Evolutionary conservation across 2,797 vertebrate species (phyloP).

Genomic region (Spondyliosoma cantharus): DNA sequence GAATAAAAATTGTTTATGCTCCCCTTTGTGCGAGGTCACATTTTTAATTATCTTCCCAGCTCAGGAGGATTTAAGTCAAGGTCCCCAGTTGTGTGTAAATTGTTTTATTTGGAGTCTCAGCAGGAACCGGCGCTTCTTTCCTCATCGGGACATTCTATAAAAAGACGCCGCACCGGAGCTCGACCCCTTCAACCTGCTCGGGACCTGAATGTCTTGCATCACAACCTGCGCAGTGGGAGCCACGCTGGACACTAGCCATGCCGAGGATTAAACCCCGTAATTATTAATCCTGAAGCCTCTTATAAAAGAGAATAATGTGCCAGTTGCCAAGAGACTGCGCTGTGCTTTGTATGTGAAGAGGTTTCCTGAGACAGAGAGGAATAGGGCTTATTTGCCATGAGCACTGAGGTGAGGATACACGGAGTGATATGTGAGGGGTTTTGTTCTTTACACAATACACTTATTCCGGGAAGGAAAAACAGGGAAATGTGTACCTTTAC

Average conservation of each 20-base stretch:
- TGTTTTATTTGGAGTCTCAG: slow-evolving; percentile 72
- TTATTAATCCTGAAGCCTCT: slow-evolving; percentile 73
- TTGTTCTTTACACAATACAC: slow-evolving; percentile 19
- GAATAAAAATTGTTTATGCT: slow-evolving; percentile 64
- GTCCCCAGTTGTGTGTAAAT: slow-evolving; percentile 68
- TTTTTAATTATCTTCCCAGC: slow-evolving; percentile 75
- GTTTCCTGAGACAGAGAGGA: slow-evolving; percentile 51
- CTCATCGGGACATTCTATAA: slow-evolving; percentile 38
- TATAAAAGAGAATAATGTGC: slow-evolving; percentile 70
- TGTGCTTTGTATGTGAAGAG: slow-evolving; percentile 36
- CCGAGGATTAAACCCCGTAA: slow-evolving; percentile 70
- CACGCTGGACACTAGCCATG: slow-evolving; percentile 54
- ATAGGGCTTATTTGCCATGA: slow-evolving; percentile 36
- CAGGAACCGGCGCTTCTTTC: slow-evolving; percentile 39
- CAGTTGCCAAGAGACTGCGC: slow-evolving; percentile 64
- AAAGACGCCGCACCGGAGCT: slow-evolving; percentile 29
- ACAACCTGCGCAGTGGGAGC: slow-evolving; percentile 29
- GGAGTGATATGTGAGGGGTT: neutral
- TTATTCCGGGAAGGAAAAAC: neutral
- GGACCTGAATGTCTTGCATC: slow-evolving; percentile 32
- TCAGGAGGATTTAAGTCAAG: slow-evolving; percentile 62
- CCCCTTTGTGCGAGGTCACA: slow-evolving; percentile 68
- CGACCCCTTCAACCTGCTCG: neutral
- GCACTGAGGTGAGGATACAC: slow-evolving; percentile 39
- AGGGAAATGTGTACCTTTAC: neutral